Evolutionary conservation across 2,888 invertebrate genomes (phyloP).

Genomic region (Ecliptopera silaceata): DNA sequence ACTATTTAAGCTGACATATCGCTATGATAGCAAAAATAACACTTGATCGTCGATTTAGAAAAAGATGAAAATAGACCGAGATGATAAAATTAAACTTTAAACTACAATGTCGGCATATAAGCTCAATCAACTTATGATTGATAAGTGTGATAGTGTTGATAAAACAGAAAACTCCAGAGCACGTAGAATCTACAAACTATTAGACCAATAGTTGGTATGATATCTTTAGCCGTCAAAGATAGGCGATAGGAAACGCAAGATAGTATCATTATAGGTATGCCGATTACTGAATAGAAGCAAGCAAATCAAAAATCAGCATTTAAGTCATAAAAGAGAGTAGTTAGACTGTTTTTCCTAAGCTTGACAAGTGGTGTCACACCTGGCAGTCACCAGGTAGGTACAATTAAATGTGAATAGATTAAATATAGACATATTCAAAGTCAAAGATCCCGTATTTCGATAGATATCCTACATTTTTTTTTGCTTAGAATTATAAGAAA

Average conservation of each 20-base stretch:
- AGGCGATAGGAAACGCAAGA: background rate
- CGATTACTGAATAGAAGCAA: too few species aligned
- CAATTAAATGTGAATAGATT: too few species aligned
- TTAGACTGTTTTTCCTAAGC: too few species aligned
- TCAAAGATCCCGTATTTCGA: too few species aligned
- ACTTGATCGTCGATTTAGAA: background rate
- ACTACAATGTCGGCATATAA: conserved; percentile 6
- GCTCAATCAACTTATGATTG: conserved; percentile 17
- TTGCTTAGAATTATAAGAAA: too few species aligned
- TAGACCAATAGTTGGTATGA: conserved; percentile 2
- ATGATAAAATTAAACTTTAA: conserved; percentile 11
- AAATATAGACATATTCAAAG: too few species aligned
- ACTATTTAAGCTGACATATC: too few species aligned
- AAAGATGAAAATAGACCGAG: conserved; percentile 4
- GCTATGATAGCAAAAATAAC: background rate
- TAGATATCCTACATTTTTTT: too few species aligned
- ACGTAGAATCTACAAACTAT: conserved; percentile 16
- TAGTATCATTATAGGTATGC: background rate
- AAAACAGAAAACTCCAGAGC: conserved; percentile 19
- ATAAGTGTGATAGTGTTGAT: conserved; percentile 17
- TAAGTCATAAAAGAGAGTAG: too few species aligned
- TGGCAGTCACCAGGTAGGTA: too few species aligned
- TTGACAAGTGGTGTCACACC: too few species aligned
- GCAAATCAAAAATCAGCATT: too few species aligned
- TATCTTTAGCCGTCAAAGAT: conserved; percentile 7